phyloP scores from a whole-genome alignment of 2,797 vertebrate genomes.

The Paedocypris micromegethes region DNA sequence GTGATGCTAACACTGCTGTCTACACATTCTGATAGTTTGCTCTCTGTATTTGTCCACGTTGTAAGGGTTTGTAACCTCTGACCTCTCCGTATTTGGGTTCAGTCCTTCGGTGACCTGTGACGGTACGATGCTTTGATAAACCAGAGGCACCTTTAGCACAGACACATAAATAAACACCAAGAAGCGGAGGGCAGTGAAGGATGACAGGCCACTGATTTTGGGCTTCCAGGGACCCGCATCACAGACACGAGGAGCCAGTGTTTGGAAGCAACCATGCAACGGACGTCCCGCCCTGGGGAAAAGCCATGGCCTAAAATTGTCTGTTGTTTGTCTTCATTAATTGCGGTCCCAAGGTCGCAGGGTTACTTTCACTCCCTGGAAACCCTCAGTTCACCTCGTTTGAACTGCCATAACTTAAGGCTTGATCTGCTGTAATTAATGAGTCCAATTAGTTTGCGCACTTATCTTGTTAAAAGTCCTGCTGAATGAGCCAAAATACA shows the following conservation, averaged over 20 bases:
- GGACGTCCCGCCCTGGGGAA: constrained; percentile 13
- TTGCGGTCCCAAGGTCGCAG: constrained; percentile 20
- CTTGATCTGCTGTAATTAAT: constrained; percentile 24
- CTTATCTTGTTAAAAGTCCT: constrained; percentile 34
- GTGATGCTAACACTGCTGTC: constrained; percentile 11
- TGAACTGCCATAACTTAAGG: constrained; percentile 14
- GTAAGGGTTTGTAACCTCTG: constrained; percentile 22
- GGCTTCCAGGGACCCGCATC: constrained; percentile 46
- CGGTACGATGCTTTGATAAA: constrained; percentile 30
- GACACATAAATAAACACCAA: constrained; percentile 18
- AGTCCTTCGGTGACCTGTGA: constrained; percentile 35
- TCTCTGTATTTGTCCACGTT: constrained; percentile 9
- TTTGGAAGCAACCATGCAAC: constrained; percentile 47
- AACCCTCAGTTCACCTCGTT: constrained; percentile 22
- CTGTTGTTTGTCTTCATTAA: constrained; percentile 52
- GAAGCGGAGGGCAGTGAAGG: constrained; percentile 45
- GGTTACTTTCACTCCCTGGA: constrained; percentile 24
- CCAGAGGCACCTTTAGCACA: constrained; percentile 25
- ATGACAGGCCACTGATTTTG: constrained; percentile 56
- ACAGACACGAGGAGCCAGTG: constrained; percentile 40
- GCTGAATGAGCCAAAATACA: constrained; percentile 27
- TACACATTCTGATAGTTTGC: constrained; percentile 10
- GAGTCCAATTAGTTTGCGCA: constrained; percentile 35
- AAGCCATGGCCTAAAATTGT: constrained; percentile 36
- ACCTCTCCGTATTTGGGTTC: constrained; percentile 27